phyloP scores from a whole-genome alignment of 2,113 vertebrate species.

The Thermophis baileyi region DNA sequence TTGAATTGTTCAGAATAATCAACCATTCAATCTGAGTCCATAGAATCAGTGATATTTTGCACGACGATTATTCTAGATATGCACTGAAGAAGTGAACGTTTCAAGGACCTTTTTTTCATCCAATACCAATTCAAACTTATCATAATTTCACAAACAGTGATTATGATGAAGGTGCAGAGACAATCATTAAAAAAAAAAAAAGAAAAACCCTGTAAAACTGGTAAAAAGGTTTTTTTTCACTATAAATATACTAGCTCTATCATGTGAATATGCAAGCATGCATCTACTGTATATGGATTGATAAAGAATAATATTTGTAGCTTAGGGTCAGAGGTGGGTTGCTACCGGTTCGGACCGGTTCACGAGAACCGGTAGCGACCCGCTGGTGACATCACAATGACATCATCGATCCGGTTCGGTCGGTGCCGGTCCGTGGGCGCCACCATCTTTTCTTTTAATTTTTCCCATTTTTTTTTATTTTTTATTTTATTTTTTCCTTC shows the following conservation, averaged over 20 bases:
- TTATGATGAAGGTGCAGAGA: background rate
- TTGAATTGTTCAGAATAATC: background rate
- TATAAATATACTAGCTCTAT: constrained; percentile 38
- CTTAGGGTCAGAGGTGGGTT: too few species aligned
- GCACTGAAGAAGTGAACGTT: background rate
- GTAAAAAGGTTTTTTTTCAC: constrained; percentile 30
- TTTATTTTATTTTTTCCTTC: too few species aligned
- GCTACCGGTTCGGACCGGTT: too few species aligned
- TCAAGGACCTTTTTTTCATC: background rate
- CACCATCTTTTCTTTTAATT: too few species aligned
- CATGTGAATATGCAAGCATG: constrained; percentile 6
- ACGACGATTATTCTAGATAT: background rate
- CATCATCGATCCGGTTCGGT: too few species aligned
- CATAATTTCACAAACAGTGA: background rate
- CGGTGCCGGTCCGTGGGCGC: too few species aligned
- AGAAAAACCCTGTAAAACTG: background rate
- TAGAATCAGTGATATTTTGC: background rate
- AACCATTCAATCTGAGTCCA: background rate
- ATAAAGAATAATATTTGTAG: too few species aligned
- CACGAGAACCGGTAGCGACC: too few species aligned
- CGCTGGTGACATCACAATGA: too few species aligned
- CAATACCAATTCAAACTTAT: background rate
- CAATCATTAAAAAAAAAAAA: background rate
- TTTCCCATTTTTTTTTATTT: too few species aligned
- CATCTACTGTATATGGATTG: constrained; percentile 31